These are phyloP conservation scores for Oryctes rhinoceros DNA, from an alignment of 1,140 invertebrate genomes.

Conservation along the genomic window DNA sequence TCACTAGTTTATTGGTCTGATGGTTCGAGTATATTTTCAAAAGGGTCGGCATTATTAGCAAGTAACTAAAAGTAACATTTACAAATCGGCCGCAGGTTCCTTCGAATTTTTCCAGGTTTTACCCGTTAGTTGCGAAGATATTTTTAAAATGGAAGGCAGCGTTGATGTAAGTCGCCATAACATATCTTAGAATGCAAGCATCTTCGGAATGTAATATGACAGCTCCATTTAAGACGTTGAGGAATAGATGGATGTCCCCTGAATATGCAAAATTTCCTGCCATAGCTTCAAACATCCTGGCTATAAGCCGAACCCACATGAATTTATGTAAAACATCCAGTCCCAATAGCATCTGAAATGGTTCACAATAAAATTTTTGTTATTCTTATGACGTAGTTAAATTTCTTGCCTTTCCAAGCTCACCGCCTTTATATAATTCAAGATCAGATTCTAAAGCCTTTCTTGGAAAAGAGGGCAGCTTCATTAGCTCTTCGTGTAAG, in stretches of 20 bases:
- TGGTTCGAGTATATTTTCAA: constrained; percentile 97
- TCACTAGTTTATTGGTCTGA: constrained; percentile 95
- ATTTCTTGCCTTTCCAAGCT: constrained; percentile 80
- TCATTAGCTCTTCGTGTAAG: constrained; percentile 98
- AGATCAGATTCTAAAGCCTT: constrained; percentile 98
- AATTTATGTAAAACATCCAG: constrained; percentile 98
- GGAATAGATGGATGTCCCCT: constrained; percentile 95
- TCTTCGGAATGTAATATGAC: constrained; percentile 98
- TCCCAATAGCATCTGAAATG: constrained; percentile 72
- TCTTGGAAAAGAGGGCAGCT: constrained; percentile 96
- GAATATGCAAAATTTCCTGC: constrained; percentile 98
- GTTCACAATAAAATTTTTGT: constrained; percentile 9
- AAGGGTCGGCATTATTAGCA: constrained; percentile 97
- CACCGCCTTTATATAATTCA: constrained; percentile 89
- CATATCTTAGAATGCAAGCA: constrained; percentile 92
- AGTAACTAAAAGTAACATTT: constrained; percentile 71
- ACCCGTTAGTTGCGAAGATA: constrained; percentile 97
- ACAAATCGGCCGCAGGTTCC: too few relatives aligned
- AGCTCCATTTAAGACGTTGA: constrained; percentile 97
- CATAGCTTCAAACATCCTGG: constrained; percentile 98
- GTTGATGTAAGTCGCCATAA: constrained; percentile 97
- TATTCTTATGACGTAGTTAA: neutral
- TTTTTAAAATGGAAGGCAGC: constrained; percentile 98
- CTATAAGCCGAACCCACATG: constrained; percentile 96
- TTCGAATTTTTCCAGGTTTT: constrained; percentile 50